Percentiles rank a stretch among this genome's conserved stretches.
Evolutionary conservation across 2,797 vertebrate species (phyloP).

Genomic region (Lagothrix lagotricha): DNA sequence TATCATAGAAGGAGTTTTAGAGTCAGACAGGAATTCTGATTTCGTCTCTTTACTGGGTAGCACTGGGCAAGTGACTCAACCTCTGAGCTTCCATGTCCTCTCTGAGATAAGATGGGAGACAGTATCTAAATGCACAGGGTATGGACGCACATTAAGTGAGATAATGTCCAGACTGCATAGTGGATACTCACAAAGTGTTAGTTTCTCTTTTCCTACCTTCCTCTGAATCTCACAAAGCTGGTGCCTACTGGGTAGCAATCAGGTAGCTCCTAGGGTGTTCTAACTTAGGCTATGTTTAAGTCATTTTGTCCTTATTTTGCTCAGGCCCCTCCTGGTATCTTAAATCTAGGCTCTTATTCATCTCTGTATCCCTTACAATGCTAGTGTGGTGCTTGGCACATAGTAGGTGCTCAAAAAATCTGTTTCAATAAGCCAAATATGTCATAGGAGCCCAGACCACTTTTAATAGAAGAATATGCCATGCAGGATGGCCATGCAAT

Average conservation of each 20-base stretch:
- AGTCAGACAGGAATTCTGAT: background rate
- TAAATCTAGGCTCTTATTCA: background rate
- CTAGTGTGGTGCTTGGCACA: background rate
- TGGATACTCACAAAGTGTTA: background rate
- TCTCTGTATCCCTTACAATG: background rate
- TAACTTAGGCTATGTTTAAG: background rate
- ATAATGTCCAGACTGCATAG: background rate
- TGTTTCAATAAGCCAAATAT: background rate
- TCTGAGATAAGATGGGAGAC: background rate
- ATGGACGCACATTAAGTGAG: background rate
- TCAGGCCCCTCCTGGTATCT: background rate
- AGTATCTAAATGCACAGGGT: background rate
- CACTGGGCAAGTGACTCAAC: background rate
- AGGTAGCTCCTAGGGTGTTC: fast-evolving
- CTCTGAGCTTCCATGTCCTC: background rate
- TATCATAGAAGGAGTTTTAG: background rate
- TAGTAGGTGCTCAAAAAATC: background rate
- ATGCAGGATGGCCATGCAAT: background rate
- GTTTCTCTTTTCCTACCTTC: background rate
- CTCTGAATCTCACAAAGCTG: background rate
- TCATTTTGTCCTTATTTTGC: background rate
- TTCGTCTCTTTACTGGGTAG: background rate
- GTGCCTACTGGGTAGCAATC: fast-evolving
- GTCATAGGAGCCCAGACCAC: background rate
- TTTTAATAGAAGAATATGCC: background rate